A percentile compares a stretch with the other conserved stretches of the same genome.
These are phyloP conservation scores for Oreochromis aureus DNA, from an alignment of 2,113 vertebrate genomes.

Conservation along the genomic window DNA sequence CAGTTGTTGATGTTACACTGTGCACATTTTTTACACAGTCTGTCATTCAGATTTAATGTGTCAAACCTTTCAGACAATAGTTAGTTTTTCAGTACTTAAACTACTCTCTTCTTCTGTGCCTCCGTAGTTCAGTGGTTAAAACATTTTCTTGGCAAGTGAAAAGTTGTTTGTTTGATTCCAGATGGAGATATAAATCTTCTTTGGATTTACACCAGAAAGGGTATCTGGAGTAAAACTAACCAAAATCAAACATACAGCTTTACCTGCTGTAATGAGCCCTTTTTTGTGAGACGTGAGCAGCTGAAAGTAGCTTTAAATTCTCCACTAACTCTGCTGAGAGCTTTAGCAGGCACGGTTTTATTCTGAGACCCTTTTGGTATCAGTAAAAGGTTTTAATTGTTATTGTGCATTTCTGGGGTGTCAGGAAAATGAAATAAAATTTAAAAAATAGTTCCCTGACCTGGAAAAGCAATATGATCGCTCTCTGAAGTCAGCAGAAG, in stretches of 20 bases:
- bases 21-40: neutral
- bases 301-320: neutral
- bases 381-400: neutral
- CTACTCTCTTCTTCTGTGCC: too few species aligned
- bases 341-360: neutral
- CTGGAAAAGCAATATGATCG: neutral
- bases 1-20: neutral
- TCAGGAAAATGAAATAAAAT: neutral
- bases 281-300: neutral
- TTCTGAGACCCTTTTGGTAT: neutral
- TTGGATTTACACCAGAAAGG: too few species aligned
- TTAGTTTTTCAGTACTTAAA: neutral
- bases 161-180: too few species aligned
- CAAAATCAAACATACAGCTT: too few species aligned
- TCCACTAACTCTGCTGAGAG: neutral
- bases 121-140: too few species aligned
- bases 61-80: neutral
- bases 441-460: neutral
- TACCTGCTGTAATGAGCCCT: too few species aligned
- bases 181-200: too few species aligned
- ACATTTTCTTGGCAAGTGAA: too few species aligned
- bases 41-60: neutral
- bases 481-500: neutral
- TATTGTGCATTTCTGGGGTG: neutral
- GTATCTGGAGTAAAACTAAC: too few species aligned